Evolutionary conservation across 2,797 vertebrate genomes (phyloP).

Genomic region (Gymnoscopelus braueri): DNA sequence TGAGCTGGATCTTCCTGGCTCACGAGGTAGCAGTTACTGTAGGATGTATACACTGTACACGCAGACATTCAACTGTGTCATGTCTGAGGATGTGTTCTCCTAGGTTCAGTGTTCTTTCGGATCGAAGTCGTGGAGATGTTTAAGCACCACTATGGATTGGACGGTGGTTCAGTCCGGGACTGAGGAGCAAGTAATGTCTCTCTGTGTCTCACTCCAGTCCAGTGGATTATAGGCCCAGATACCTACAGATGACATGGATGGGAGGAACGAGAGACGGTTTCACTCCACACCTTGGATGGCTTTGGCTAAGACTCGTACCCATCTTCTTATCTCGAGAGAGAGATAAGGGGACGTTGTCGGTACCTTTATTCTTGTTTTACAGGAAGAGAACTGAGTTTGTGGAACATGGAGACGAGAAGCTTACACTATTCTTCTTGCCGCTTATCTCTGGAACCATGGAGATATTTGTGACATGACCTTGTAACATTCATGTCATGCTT

Average conservation of each 20-base stretch:
- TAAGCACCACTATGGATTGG: slow-evolving; percentile 6
- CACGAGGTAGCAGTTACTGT: slow-evolving; percentile 20
- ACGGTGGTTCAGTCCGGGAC: slow-evolving; percentile 8
- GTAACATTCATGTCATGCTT: slow-evolving; percentile 3
- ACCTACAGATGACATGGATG: slow-evolving; percentile 57
- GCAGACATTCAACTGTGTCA: background rate
- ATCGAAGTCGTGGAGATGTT: slow-evolving; percentile 17
- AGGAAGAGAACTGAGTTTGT: background rate
- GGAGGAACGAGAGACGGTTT: slow-evolving; percentile 44
- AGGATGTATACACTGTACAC: background rate
- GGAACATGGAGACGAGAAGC: slow-evolving; percentile 57
- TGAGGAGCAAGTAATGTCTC: slow-evolving; percentile 18
- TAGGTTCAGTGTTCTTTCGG: slow-evolving; percentile 7
- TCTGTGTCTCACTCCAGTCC: background rate
- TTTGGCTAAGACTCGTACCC: slow-evolving; percentile 27
- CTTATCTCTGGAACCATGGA: slow-evolving; percentile 47
- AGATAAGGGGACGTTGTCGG: slow-evolving; percentile 27
- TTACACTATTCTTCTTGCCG: slow-evolving; percentile 17
- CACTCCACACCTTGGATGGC: slow-evolving; percentile 38
- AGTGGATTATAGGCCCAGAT: slow-evolving; percentile 23
- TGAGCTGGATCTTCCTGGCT: slow-evolving; percentile 4
- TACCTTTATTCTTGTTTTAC: background rate
- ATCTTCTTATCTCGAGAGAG: slow-evolving; percentile 14
- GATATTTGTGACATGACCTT: slow-evolving; percentile 40
- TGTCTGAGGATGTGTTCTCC: slow-evolving; percentile 36